A percentile compares a stretch with the other conserved stretches of the same genome.
Evolutionary conservation across 2,113 vertebrate species (phyloP).

Genomic region (Stigmatopora nigra): DNA sequence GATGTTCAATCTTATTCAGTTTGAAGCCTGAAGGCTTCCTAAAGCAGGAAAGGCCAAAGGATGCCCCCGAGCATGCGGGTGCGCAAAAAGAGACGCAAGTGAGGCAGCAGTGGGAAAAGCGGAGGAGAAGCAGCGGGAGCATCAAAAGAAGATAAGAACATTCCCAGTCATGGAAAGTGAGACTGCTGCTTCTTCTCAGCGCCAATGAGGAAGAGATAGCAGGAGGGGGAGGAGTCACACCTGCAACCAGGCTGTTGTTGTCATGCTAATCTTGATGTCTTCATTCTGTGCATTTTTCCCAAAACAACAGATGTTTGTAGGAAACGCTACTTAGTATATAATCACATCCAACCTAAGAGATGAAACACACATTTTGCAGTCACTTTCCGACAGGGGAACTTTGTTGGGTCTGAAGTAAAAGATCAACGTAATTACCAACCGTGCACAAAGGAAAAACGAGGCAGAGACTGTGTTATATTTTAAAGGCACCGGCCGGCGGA

Average conservation of each 20-base stretch:
- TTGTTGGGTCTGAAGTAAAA: too few relatives aligned
- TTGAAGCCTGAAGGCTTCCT: not conserved
- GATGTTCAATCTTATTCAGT: not conserved
- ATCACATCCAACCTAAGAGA: not conserved
- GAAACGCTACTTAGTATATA: not conserved
- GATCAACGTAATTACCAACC: too few relatives aligned
- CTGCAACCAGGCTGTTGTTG: not conserved
- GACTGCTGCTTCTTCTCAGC: constrained; percentile 22
- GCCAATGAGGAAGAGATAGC: not conserved
- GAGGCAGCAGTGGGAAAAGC: not conserved
- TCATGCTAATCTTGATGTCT: not conserved
- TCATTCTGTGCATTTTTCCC: not conserved
- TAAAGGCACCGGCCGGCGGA: too few relatives aligned
- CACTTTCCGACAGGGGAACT: not conserved
- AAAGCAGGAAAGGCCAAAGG: not conserved
- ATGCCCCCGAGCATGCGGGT: not conserved
- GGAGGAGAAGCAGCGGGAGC: not conserved
- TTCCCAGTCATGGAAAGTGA: constrained; percentile 20
- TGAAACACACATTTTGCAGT: not conserved
- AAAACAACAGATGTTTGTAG: not conserved
- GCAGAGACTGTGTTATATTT: too few relatives aligned
- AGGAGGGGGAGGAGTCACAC: not conserved
- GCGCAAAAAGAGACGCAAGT: not conserved
- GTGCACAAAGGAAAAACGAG: too few relatives aligned
- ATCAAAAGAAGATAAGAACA: constrained; percentile 6